Base-by-base conservation (phyloP, 1,140 invertebrate genomes). In the Zophobas atratus region DNA sequence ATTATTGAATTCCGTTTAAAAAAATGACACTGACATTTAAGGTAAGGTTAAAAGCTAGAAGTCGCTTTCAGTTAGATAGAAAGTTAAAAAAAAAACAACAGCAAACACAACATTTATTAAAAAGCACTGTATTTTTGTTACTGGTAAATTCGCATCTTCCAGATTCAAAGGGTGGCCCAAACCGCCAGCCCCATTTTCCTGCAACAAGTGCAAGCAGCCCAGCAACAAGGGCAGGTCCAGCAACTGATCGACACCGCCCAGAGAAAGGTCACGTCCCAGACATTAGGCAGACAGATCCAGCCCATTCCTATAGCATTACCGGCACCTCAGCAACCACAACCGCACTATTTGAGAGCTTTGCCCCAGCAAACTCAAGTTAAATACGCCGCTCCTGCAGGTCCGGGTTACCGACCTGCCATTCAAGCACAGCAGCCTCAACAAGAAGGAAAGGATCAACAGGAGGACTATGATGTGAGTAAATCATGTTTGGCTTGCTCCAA, bases 391-490 rank as follows among this genome's bases (percentile, higher is more conserved):
- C 53, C 46, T 32, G 55, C 60, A n/a, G 79, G 67, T 34, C 76
- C 67, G 0, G 76, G 53, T n/a, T 70, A 80, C 33, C 71, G 67
- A 51, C 56, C 51, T 33, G 6, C 32, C 0, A 6, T 55, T 4
- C 79, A 75, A 63, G 6, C 70, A 32, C 77, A 79, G 60, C 70
- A 80, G 36, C 51, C 73, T 76, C 34, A 73, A 75, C 34, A 55
- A 79, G n/a, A 36, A 75, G 49, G 70, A 67, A 74, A 41, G 57
- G 76, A 80, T 34, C 49, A 76, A 60, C 57, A 70, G 39, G 79
- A 80, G 46, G 79, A 80, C 35, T 78, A 80, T 34, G 79, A 80
- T 71, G 79, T 80, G 51, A 80, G 79, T 75, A 51, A 70, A 43
- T 60, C 1, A 60, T 20, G 2, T 56, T 56, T 3, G 2, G 6